Conservation (phyloP, 2,797 vertebrate genomes). For the Coregonus suidteri region DNA sequence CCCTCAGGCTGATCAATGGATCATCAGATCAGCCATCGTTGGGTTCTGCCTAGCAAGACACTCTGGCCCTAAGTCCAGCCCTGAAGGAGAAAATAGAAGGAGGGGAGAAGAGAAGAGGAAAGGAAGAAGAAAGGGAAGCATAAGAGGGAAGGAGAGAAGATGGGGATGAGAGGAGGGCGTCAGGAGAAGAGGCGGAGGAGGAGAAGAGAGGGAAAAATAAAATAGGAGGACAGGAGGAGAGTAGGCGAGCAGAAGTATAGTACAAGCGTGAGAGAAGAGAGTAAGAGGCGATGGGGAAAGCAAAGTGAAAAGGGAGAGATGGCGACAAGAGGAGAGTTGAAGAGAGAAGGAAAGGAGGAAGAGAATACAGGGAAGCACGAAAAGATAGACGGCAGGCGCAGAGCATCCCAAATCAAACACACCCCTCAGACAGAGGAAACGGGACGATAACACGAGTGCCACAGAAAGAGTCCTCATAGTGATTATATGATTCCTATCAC, state of each 20-base stretch:
- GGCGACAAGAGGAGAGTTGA: not conserved
- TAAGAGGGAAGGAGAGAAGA: not conserved
- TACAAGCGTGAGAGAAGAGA: not conserved
- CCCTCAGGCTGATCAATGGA: not conserved
- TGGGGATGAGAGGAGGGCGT: too few species aligned
- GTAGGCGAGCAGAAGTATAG: not conserved
- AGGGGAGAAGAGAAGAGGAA: too few species aligned
- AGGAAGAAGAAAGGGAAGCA: not conserved
- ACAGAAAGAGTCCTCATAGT: not conserved
- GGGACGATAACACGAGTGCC: not conserved
- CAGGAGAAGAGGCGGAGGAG: conserved; percentile 3
- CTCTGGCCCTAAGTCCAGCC: not conserved
- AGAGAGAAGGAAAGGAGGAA: not conserved
- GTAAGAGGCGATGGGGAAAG: not conserved
- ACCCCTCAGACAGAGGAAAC: not conserved
- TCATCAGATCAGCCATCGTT: not conserved
- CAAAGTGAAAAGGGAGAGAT: not conserved
- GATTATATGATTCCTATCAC: conserved; percentile 13
- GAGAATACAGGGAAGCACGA: not conserved
- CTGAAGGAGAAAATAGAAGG: not conserved
- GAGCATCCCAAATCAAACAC: not conserved
- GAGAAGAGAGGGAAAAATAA: conserved; percentile 33
- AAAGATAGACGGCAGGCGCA: not conserved
- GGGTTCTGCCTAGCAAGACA: not conserved
- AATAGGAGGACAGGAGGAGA: conserved; percentile 32